Evolutionary conservation across 2,797 vertebrate species (phyloP).

Genomic region (Silurus lanzhouensis): DNA sequence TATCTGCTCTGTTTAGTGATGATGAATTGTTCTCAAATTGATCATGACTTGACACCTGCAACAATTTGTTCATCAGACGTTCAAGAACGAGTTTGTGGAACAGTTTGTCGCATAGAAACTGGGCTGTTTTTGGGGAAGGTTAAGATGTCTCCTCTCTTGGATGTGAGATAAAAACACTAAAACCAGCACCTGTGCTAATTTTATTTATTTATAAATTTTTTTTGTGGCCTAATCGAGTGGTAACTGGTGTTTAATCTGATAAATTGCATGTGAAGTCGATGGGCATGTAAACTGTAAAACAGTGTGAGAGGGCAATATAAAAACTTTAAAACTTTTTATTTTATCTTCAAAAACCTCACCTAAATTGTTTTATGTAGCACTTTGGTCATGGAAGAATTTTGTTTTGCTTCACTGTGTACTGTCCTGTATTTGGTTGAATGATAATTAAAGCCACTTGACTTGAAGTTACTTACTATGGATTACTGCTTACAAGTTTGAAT

Average conservation of each 20-base stretch:
- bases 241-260: background rate
- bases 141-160: background rate
- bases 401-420: no score
- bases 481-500: background rate
- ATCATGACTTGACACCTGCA: slow-evolving; percentile 8
- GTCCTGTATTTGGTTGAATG: no score
- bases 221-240: background rate
- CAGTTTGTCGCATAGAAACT: background rate
- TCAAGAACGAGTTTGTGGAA: background rate
- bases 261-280: background rate
- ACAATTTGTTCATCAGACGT: slow-evolving; percentile 10
- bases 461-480: background rate
- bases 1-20: background rate
- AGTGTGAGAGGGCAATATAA: background rate
- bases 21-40: background rate
- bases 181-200: background rate
- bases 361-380: no score
- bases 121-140: background rate
- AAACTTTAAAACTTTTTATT: background rate
- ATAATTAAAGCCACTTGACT: no score
- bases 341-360: background rate
- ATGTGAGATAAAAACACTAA: background rate
- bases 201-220: background rate
- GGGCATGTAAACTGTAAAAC: background rate
- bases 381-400: no score